Evolutionary conservation across 2,113 vertebrate genomes (phyloP).

Genomic region (Cygnus atratus): DNA sequence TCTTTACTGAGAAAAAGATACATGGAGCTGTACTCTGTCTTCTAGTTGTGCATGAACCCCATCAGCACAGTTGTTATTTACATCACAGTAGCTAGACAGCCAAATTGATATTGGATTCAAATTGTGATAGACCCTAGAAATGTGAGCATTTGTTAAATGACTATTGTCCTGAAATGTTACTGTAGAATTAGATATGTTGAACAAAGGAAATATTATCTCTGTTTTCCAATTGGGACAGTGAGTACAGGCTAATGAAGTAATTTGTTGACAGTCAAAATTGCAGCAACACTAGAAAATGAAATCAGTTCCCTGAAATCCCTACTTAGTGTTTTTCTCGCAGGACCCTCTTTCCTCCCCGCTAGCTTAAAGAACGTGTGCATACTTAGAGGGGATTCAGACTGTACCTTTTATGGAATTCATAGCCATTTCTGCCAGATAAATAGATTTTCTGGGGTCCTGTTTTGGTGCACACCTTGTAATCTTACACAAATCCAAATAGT

Average conservation of each 20-base stretch:
- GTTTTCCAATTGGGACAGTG: not conserved
- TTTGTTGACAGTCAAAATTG: not conserved
- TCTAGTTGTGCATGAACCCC: not conserved
- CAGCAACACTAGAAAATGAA: not conserved
- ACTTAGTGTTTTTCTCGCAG: not conserved
- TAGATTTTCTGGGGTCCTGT: not conserved
- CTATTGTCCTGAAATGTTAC: conserved; percentile 1
- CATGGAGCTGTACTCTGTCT: not conserved
- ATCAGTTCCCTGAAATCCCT: not conserved
- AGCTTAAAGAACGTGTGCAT: not conserved
- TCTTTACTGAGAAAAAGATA: not conserved
- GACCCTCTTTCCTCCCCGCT: not conserved
- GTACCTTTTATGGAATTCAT: not conserved
- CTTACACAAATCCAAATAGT: not conserved
- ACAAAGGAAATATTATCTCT: conserved; percentile 1
- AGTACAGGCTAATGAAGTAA: not conserved
- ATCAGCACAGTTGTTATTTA: conserved; percentile 24
- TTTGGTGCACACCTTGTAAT: not conserved
- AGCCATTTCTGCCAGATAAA: not conserved
- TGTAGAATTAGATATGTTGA: not conserved
- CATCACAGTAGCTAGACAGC: not conserved
- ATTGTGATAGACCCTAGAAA: conserved; percentile 8
- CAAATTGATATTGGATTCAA: conserved; percentile 8
- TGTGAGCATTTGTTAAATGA: conserved; percentile 33
- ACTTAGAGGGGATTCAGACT: not conserved